Conservation (phyloP, 2,797 vertebrate genomes). For the Coracias cyanogaster region DNA sequence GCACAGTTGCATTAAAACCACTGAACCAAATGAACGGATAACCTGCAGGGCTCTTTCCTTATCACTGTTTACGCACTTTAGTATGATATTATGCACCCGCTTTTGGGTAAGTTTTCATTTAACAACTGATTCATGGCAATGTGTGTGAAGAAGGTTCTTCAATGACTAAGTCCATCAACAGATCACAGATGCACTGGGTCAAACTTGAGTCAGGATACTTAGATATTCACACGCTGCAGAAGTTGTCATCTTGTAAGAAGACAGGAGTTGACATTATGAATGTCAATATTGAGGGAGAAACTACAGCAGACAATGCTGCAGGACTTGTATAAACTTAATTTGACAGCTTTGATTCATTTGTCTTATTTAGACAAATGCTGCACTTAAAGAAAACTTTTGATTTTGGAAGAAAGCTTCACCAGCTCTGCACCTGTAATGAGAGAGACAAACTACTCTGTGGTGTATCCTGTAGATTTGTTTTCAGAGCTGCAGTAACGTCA, state of each 20-base stretch:
- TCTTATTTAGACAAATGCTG: not conserved
- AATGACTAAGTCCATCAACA: not conserved
- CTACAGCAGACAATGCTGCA: not conserved
- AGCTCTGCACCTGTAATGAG: not conserved
- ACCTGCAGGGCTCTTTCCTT: not conserved
- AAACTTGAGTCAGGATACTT: not conserved
- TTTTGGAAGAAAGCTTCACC: not conserved
- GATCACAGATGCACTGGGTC: not conserved
- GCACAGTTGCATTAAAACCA: not conserved
- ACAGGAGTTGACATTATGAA: not conserved
- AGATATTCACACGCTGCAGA: not conserved
- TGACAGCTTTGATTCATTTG: not conserved
- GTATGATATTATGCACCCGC: not conserved
- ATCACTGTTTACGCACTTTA: not conserved
- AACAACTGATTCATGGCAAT: not conserved
- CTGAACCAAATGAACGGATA: constrained; percentile 8
- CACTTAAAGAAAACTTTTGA: not conserved
- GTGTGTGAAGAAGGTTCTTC: not conserved
- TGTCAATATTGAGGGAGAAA: not conserved
- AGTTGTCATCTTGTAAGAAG: not conserved
- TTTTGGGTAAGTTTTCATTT: not conserved
- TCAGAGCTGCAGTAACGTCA: not conserved
- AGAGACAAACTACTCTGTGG: not conserved
- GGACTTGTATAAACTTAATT: not conserved
- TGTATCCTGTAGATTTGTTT: not conserved